Conservation (phyloP, 2,888 invertebrate species). For the Choristoneura rosaceana region DNA sequence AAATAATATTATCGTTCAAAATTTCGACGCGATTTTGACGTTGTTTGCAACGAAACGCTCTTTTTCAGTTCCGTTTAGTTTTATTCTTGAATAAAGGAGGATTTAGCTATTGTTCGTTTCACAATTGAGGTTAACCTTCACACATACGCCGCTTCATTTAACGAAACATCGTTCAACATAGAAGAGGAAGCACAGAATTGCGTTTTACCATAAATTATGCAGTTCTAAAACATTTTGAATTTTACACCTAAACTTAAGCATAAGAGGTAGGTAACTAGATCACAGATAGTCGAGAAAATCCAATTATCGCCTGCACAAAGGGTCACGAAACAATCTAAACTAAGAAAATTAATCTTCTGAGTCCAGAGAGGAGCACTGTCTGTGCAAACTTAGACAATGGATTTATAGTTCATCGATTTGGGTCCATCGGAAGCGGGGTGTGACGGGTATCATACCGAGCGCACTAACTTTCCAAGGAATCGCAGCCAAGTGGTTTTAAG, state of each 20-base stretch:
- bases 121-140: background rate
- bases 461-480: conserved; percentile 46
- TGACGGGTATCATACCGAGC: conserved; percentile 60
- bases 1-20: conserved; percentile 40
- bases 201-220: background rate
- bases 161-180: background rate
- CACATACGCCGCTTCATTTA: background rate
- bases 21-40: conserved; percentile 36
- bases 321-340: conserved; percentile 86
- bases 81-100: conserved; percentile 22
- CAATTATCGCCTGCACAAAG: conserved; percentile 85
- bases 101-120: conserved; percentile 21
- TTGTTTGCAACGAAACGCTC: conserved; percentile 30
- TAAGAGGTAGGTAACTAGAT: conserved; percentile 82
- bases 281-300: conserved; percentile 81
- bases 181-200: background rate
- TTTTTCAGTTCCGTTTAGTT: conserved; percentile 29
- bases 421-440: conserved; percentile 69
- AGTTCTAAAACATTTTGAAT: conserved; percentile 47
- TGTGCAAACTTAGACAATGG: conserved; percentile 85
- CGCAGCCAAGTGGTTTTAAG: conserved; percentile 44
- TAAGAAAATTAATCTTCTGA: conserved; percentile 86
- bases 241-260: conserved; percentile 61
- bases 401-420: conserved; percentile 85
- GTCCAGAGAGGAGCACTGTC: conserved; percentile 81